These are phyloP conservation scores for Yponomeuta cagnagella DNA, from an alignment of 2,888 invertebrate genomes.

Conservation along the genomic window DNA sequence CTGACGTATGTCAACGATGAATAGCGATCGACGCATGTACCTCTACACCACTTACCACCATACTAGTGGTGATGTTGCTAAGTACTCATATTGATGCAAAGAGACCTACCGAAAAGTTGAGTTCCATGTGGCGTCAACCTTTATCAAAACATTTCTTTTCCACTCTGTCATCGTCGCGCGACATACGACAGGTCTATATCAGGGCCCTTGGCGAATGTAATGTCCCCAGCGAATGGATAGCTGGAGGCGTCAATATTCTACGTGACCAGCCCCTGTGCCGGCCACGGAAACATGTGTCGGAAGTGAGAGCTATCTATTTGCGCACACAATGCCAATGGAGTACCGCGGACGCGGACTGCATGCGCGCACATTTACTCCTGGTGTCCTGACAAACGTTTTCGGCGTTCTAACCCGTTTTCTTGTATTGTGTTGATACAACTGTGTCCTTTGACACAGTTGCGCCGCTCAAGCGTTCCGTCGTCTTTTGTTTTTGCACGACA, in stretches of 20 bases:
- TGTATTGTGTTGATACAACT: neutral
- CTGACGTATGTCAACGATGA: too few relatives aligned
- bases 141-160: slow-evolving; percentile 6
- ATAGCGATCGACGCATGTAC: too few relatives aligned
- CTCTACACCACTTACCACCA: too few relatives aligned
- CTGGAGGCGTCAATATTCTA: slow-evolving; percentile 73
- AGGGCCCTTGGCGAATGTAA: slow-evolving; percentile 30
- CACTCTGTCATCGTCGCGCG: slow-evolving; percentile 9
- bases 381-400: neutral
- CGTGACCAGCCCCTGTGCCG: slow-evolving; percentile 68
- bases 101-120: neutral
- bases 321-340: slow-evolving; percentile 32
- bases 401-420: neutral
- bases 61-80: too few relatives aligned
- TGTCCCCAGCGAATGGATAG: slow-evolving; percentile 57
- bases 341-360: slow-evolving; percentile 29
- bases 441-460: neutral
- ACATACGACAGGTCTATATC: slow-evolving; percentile 13
- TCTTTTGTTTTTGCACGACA: too few relatives aligned
- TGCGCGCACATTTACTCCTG: slow-evolving; percentile 1
- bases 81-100: too few relatives aligned
- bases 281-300: slow-evolving; percentile 72
- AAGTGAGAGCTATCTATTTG: slow-evolving; percentile 72
- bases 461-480: too few relatives aligned
- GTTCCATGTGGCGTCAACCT: neutral